A percentile compares a stretch with the other conserved stretches of the same genome.
These are phyloP conservation scores for Cygnus olor DNA, from an alignment of 2,797 vertebrate genomes.

Conservation along the genomic window DNA sequence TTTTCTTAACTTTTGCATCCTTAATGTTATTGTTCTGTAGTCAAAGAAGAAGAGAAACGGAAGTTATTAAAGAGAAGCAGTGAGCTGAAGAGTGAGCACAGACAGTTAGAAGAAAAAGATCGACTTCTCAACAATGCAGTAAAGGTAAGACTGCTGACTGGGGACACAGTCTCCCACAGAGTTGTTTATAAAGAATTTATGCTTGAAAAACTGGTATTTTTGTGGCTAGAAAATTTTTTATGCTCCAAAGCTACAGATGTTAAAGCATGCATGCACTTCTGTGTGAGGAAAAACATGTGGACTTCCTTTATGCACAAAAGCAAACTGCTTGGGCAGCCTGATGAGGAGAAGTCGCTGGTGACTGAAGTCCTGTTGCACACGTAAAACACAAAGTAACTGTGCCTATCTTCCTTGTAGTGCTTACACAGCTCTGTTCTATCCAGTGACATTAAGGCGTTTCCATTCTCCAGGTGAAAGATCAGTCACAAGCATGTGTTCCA, in stretches of 20 bases:
- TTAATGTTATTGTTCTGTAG: constrained; percentile 72
- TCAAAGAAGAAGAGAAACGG: constrained; percentile 94
- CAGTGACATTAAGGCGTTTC: background rate
- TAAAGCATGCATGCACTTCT: background rate
- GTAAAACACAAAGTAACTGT: background rate
- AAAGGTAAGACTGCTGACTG: constrained; percentile 78
- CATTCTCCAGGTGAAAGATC: background rate
- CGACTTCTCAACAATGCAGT: constrained; percentile 86
- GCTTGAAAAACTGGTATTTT: background rate
- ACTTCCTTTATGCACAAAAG: background rate
- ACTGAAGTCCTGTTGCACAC: background rate
- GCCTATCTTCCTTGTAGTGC: background rate
- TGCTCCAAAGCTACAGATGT: background rate
- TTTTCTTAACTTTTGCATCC: background rate
- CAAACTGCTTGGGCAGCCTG: background rate
- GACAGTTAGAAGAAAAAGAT: constrained; percentile 90
- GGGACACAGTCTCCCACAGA: background rate
- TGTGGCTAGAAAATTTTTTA: background rate
- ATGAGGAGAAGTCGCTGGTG: background rate
- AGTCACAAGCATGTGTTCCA: rapidly evolving
- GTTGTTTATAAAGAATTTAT: background rate
- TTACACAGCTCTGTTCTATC: background rate
- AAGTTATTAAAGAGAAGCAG: constrained; percentile 88
- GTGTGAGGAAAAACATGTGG: background rate
- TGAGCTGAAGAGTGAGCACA: constrained; percentile 89